Conservation (phyloP, 2,888 invertebrate species). For the Mylabris sibirica region DNA sequence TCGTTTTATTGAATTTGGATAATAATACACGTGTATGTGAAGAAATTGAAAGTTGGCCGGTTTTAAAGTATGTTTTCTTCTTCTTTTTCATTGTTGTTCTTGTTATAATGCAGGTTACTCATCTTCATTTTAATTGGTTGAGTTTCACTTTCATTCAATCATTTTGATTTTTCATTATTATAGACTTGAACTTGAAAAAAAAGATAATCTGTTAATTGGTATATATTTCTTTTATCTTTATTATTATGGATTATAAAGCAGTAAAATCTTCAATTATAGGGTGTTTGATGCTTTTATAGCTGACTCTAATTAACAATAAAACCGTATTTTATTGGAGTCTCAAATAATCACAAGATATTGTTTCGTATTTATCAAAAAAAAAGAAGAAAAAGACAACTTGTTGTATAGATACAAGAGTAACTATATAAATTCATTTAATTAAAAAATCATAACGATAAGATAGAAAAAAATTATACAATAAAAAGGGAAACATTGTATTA, state of each 20-base stretch:
- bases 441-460: background rate
- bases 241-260: background rate
- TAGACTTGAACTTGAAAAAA: background rate
- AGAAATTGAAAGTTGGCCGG: background rate
- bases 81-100: background rate
- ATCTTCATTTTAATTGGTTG: background rate
- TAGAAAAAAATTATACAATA: background rate
- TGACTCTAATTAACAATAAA: conserved; percentile 6
- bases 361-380: background rate
- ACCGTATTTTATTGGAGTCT: background rate
- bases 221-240: conserved; percentile 1
- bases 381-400: background rate
- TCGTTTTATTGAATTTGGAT: background rate
- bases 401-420: background rate
- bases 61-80: background rate
- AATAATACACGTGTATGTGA: background rate
- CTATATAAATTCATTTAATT: background rate
- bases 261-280: background rate
- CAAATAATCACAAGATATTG: background rate
- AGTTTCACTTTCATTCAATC: conserved; percentile 1
- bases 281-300: background rate
- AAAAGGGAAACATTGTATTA: background rate
- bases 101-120: too few species aligned
- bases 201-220: background rate
- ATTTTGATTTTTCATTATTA: background rate